These are phyloP conservation scores for Drosophila rubida DNA, from an alignment of 2,888 invertebrate genomes.

Conservation along the genomic window DNA sequence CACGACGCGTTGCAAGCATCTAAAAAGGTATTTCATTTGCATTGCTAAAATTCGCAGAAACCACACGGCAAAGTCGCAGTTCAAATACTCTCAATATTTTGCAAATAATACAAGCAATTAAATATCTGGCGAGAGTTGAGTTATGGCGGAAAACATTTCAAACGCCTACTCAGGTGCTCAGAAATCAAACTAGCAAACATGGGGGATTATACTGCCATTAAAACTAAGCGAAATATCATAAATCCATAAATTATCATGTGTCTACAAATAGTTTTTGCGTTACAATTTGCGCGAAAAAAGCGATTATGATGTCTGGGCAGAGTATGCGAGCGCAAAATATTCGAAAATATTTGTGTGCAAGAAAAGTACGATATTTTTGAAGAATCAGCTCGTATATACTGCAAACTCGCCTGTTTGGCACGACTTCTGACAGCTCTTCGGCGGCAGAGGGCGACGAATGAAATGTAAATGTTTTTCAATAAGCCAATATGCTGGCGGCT, in stretches of 20 bases:
- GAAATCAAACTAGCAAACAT: not conserved
- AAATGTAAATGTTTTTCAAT: constrained; percentile 47
- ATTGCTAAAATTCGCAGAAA: not conserved
- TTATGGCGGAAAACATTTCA: no score
- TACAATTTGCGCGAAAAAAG: not conserved
- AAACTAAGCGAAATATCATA: not conserved
- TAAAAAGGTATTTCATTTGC: not conserved
- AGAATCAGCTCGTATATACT: constrained; percentile 18
- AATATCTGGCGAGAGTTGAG: no score
- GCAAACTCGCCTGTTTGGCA: constrained; percentile 49
- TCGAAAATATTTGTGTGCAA: not conserved
- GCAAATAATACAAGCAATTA: not conserved
- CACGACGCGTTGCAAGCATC: not conserved
- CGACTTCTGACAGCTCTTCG: constrained; percentile 13
- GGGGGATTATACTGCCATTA: not conserved
- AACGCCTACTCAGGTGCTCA: not conserved
- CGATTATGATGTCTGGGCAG: not conserved
- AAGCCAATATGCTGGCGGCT: constrained; percentile 27
- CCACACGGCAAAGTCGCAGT: not conserved
- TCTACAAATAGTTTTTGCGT: not conserved
- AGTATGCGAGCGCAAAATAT: not conserved
- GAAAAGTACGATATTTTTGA: constrained; percentile 11
- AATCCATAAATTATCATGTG: not conserved
- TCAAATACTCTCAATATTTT: not conserved
- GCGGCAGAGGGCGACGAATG: not conserved